These are phyloP conservation scores for Ennomos fuscantarius DNA, from an alignment of 2,888 invertebrate species.

Conservation along the genomic window DNA sequence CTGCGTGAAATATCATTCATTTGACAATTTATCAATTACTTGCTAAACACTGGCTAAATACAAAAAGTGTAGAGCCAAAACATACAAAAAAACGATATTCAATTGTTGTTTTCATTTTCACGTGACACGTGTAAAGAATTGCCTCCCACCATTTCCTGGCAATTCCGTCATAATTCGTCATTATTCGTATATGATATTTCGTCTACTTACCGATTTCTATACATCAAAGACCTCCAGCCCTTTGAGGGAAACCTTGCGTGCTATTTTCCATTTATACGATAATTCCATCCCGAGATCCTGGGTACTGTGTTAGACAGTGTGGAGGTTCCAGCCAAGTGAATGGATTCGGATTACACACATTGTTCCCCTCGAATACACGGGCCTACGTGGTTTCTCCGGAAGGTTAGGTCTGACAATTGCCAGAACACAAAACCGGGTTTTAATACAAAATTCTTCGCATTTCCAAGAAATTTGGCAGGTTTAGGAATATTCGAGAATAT, in stretches of 20 bases:
- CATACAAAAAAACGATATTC: no score
- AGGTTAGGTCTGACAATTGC: no score
- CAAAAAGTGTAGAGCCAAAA: no score
- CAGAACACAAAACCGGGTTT: no score
- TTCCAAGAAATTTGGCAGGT: no score
- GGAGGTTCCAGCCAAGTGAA: slow-evolving; percentile 24
- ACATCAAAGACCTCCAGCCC: slow-evolving; percentile 54
- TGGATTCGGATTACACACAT: slow-evolving; percentile 15
- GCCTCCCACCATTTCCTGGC: slow-evolving; percentile 1
- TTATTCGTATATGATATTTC: slow-evolving; percentile 47
- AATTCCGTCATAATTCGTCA: slow-evolving; percentile 32
- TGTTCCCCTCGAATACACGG: neutral
- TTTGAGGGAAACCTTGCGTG: slow-evolving; percentile 56
- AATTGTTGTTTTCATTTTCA: no score
- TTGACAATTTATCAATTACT: no score
- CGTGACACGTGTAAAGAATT: neutral
- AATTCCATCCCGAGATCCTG: slow-evolving; percentile 46
- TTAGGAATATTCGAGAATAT: no score
- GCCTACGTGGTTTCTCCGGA: no score
- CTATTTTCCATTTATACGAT: slow-evolving; percentile 60
- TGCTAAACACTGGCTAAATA: no score
- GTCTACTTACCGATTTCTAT: slow-evolving; percentile 28
- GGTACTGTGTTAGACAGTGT: slow-evolving; percentile 28
- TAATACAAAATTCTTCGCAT: no score
- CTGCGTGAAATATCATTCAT: no score